Base-by-base conservation (phyloP, 1,140 invertebrate species). In the Calycopis cecrops region DNA sequence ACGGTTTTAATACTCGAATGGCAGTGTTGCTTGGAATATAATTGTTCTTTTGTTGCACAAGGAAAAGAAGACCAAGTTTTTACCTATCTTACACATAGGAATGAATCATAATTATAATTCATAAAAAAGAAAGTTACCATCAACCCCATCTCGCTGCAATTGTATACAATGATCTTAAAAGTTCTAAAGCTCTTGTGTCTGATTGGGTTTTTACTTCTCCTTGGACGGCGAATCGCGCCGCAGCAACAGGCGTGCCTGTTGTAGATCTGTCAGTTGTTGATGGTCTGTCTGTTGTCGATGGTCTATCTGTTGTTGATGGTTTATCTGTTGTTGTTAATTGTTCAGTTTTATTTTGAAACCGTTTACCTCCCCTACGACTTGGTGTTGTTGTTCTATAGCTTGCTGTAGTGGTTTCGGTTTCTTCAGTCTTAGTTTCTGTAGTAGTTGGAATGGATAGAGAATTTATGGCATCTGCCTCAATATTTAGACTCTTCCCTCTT, bases 111-210 rank as follows among this genome's bases (percentile, higher is more conserved):
- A 72, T 68, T 68, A 70, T 65, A 38, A 67, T 69, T 69, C 63
- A 67, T 52, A 68, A 38, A 65, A 56, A 63, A 65, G n/a, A n/a
- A 40, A 28, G 11, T 9, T 28, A 28, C 2, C 21, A 42, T 54
- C 55, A 88, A 68, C 92, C 92, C 91, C 92, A 95, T 85, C 92
- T 92, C 10, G 94, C 93, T 44, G 94, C 94, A 73, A 96, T 92
- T 54, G 92, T 92, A 83, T 95, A 96, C 51, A 96, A 88, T 57
- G 94, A 94, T 83, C 93, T 92, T 65, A 96, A 89, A 62, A 96
- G 86, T 80, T 95, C 94, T 57, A 96, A 85, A 1, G 94, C 94
- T 76, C 94, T 90, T 3, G 90, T 91, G 71, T 95, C 94, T 9
- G 94, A 92, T 52, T 80, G 66, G 10, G 63, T 70, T 69, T 88